phyloP scores from a whole-genome alignment of 2,113 vertebrate species.

The Chlorocebus sabaeus region DNA sequence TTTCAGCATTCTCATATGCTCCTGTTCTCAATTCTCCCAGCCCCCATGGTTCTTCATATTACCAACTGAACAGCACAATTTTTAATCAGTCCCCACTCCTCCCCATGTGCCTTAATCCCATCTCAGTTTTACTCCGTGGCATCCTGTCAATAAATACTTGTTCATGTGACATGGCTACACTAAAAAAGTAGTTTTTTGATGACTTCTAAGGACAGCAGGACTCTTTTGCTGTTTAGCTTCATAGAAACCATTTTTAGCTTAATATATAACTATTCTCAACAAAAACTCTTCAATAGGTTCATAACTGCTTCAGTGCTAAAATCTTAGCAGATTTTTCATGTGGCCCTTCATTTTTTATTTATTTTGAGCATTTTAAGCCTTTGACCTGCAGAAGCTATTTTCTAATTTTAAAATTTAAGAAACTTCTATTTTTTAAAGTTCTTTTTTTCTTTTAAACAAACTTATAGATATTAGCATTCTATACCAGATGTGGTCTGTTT shows the following conservation, averaged over 20 bases:
- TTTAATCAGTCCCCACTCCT: not conserved
- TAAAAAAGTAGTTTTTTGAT: not conserved
- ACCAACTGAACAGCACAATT: not conserved
- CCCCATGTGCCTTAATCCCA: not conserved
- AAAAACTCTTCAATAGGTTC: not conserved
- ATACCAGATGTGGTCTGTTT: not conserved
- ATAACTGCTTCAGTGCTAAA: not conserved
- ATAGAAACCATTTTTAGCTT: slow-evolving; percentile 10
- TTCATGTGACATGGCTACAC: not conserved
- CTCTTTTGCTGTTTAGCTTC: not conserved
- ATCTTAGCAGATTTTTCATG: not conserved
- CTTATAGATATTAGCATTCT: not conserved
- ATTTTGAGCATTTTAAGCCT: not conserved
- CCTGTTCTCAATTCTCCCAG: not conserved
- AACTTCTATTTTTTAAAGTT: not conserved
- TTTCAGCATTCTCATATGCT: not conserved
- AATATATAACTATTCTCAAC: not conserved
- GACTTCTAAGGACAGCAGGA: not conserved
- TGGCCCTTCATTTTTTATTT: slow-evolving; percentile 13
- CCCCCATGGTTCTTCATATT: not conserved
- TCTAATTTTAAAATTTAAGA: slow-evolving; percentile 35
- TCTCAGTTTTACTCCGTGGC: not conserved
- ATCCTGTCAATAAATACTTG: not conserved
- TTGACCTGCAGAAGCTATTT: not conserved
- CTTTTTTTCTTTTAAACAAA: not conserved